Evolutionary conservation across 2,797 vertebrate genomes (phyloP).

Genomic region (Eulemur rubriventer): DNA sequence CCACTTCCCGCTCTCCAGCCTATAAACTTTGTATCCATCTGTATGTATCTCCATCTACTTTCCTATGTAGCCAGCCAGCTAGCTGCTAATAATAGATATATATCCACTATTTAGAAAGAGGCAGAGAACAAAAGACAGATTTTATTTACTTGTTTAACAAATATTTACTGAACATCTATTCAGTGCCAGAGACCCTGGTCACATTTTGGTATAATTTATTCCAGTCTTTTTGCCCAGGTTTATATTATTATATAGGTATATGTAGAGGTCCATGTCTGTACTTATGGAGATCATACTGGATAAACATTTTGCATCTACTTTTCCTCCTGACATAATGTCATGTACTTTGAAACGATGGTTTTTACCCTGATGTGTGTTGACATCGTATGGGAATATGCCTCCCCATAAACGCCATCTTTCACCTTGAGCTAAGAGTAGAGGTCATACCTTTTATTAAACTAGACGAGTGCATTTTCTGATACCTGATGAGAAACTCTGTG

Average conservation of each 20-base stretch:
- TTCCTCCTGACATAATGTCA: not conserved
- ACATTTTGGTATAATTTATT: not conserved
- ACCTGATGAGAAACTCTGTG: slow-evolving; percentile 51
- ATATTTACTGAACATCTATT: not conserved
- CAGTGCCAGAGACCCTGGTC: not conserved
- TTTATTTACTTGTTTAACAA: not conserved
- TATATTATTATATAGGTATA: not conserved
- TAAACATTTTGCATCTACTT: not conserved
- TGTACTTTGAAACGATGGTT: not conserved
- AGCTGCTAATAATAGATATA: not conserved
- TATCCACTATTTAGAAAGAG: not conserved
- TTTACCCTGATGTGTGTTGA: not conserved
- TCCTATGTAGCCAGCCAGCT: not conserved
- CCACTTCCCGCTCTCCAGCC: not conserved
- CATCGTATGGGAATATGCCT: not conserved
- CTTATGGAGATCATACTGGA: not conserved
- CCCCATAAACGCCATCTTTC: not conserved
- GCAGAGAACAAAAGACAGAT: not conserved
- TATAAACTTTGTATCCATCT: not conserved
- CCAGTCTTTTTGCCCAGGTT: not conserved
- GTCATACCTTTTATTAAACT: slow-evolving; percentile 27
- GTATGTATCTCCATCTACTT: too few species aligned
- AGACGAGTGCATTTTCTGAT: slow-evolving; percentile 45
- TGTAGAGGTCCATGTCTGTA: not conserved
- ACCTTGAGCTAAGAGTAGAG: slow-evolving; percentile 14